Base-by-base conservation (phyloP, 2,888 invertebrate species). In the Crocallis elinguaria region DNA sequence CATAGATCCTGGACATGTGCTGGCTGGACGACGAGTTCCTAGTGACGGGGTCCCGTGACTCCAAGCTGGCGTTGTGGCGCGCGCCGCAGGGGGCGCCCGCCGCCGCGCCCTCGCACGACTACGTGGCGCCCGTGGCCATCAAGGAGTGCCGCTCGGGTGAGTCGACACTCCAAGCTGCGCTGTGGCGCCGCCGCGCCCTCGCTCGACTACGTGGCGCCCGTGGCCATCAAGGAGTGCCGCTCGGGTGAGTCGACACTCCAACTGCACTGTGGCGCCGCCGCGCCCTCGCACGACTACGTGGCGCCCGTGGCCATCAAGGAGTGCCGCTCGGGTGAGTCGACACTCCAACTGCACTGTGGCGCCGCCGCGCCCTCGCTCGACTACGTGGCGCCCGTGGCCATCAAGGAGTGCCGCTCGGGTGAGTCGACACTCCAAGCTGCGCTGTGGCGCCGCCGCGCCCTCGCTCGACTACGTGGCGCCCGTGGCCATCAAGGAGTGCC, bases 1-100 rank as follows among this genome's bases (percentile, higher is more conserved):
- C n/a, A 1, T 66, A 93, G 93, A 93, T 94, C 58, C 93, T 96
- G 84, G 98, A 98, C 77, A 95, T 98, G 94, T 96, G 96, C 62
- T 99, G 98, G 98, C 86, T 99, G 57, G 98, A 99, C 84, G 98
- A 99, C 85, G 96, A 98, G 85, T 98, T 97, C 91, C 88, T 98
- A 48, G 98, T 98, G 50, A 97, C 98, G 4, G 98, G 98, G 8
- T 98, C 98, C 0, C 94, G 98, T 45, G 98, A 98, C 85, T 97
- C 97, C 2, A 95, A 95, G 78, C 93, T 98, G 91, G 97, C 97
- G 14, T 88, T 98, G 53, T 99, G 98, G 98, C 93, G 95, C 55
- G 95, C 98, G 43, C 95, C 93, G 23, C 78, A 85, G 49, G 86
- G 52, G 64, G 82, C 55, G 64, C 82, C 53, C 50, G 57, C 75